These are phyloP conservation scores for Corynorhinus townsendii DNA, from an alignment of 2,113 vertebrate genomes.

Conservation along the genomic window DNA sequence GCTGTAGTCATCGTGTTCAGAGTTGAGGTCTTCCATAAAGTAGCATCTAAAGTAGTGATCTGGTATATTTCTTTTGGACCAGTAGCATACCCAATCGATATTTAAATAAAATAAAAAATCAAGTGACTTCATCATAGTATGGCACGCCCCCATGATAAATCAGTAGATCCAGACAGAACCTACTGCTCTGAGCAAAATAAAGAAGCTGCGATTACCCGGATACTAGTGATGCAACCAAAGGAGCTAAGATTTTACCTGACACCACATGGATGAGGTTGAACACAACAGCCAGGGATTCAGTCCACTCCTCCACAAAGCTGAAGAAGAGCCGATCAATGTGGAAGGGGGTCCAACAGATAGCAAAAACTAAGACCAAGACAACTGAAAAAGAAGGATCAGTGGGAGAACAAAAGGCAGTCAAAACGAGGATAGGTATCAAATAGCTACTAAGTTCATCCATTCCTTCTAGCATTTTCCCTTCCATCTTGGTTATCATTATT, in stretches of 20 bases:
- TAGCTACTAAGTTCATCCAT: not conserved
- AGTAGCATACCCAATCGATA: not conserved
- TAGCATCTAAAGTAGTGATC: not conserved
- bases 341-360: slow-evolving; percentile 84
- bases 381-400: slow-evolving; percentile 66
- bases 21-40: not conserved
- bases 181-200: not conserved
- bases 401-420: not conserved
- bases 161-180: not conserved
- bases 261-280: slow-evolving; percentile 85
- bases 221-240: not conserved
- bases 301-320: slow-evolving; percentile 85
- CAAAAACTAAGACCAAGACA: slow-evolving; percentile 83
- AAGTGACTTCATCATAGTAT: not conserved
- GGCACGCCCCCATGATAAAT: not conserved
- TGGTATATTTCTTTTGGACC: not conserved
- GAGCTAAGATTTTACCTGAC: slow-evolving; percentile 76
- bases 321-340: slow-evolving; percentile 84
- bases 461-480: not conserved
- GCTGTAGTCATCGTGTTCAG: not conserved
- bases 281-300: slow-evolving; percentile 79
- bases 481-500: not conserved
- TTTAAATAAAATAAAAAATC: not conserved
- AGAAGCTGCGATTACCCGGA: not conserved
- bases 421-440: too few relatives aligned